Conservation (phyloP, 2,797 vertebrate genomes). For the Knipowitschia caucasica region DNA sequence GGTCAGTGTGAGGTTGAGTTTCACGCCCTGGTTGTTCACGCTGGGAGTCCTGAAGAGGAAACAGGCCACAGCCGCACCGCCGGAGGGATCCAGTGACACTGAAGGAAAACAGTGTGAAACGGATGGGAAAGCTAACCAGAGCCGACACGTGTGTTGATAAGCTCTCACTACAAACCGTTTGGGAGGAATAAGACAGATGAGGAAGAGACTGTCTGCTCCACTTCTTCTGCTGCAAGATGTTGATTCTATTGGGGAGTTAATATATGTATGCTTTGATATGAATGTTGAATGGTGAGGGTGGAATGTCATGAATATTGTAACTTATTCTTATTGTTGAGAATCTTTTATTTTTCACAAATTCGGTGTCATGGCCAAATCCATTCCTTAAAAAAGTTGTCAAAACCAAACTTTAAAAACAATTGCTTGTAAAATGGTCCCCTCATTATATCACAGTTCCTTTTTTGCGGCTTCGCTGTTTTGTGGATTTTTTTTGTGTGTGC, state of each 20-base stretch:
- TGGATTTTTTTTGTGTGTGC: too few species aligned
- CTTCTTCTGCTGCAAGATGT: neutral
- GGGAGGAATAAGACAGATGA: constrained; percentile 26
- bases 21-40: constrained; percentile 49
- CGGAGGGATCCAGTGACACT: constrained; percentile 63
- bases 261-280: neutral
- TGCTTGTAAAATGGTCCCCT: too few species aligned
- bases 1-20: constrained; percentile 58
- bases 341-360: too few species aligned
- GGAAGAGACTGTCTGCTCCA: neutral
- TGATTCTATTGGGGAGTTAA: neutral
- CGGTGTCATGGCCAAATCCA: too few species aligned
- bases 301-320: neutral
- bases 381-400: too few species aligned
- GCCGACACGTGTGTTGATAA: constrained; percentile 73
- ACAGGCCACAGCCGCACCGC: constrained; percentile 24
- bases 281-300: too few species aligned
- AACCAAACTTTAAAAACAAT: too few species aligned
- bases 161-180: constrained; percentile 44
- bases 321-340: too few species aligned
- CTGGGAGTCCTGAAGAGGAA: constrained; percentile 40
- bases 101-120: constrained; percentile 69
- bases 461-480: too few species aligned
- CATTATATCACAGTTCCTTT: too few species aligned
- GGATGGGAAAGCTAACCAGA: constrained; percentile 67